Conservation (phyloP, 2,888 invertebrate species). For the Elgonia sp. region DNA sequence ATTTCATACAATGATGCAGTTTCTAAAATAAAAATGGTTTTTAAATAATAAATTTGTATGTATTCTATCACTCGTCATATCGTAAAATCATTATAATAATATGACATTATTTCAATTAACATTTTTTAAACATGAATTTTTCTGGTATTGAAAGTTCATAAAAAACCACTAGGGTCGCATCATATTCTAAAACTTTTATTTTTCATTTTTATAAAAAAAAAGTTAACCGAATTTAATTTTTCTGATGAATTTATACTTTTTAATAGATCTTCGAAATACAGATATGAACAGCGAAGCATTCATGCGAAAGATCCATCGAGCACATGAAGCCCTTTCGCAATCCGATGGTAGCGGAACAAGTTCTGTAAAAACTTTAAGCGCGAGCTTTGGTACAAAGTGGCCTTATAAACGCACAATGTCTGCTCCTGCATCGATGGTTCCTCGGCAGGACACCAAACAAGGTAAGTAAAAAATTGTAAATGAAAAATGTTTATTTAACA, state of each 20-base stretch:
- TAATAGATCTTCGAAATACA: constrained; percentile 93
- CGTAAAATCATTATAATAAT: too few relatives aligned
- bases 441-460: constrained; percentile 92
- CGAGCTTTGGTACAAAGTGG: constrained; percentile 96
- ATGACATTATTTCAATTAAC: too few relatives aligned
- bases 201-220: neutral
- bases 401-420: constrained; percentile 98
- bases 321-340: constrained; percentile 94
- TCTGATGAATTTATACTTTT: constrained; percentile 4
- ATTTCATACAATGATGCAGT: too few relatives aligned
- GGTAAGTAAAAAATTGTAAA: constrained; percentile 85
- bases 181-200: too few relatives aligned
- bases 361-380: constrained; percentile 93
- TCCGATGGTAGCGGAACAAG: constrained; percentile 90
- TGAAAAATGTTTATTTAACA: neutral
- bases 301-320: constrained; percentile 94
- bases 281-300: constrained; percentile 95
- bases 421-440: constrained; percentile 95
- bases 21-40: constrained; percentile 14
- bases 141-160: too few relatives aligned
- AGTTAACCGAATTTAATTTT: neutral
- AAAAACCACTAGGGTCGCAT: too few relatives aligned
- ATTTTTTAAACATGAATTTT: too few relatives aligned
- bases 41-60: too few relatives aligned
- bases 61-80: too few relatives aligned